Percentiles rank a stretch among this genome's conserved stretches.
Conservation (phyloP, 2,797 vertebrate species). For the Sandelia bainsii region DNA sequence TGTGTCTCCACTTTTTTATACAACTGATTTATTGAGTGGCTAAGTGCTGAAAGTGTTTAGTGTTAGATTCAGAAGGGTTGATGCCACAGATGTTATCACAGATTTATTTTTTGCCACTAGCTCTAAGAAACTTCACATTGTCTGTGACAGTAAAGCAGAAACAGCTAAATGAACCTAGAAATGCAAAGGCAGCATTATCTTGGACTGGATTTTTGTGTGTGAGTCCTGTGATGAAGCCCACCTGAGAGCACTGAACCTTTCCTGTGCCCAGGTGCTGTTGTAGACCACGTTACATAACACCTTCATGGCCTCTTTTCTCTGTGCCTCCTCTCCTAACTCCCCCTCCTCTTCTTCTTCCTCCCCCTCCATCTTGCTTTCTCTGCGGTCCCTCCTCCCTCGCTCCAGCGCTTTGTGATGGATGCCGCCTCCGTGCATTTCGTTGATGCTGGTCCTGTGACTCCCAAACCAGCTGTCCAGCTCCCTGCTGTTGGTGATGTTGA, state of each 20-base stretch:
- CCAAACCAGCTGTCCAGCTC: slow-evolving; percentile 58
- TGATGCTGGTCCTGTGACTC: slow-evolving; percentile 65
- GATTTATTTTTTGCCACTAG: not conserved
- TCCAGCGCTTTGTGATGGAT: slow-evolving; percentile 65
- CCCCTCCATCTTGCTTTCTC: slow-evolving; percentile 72
- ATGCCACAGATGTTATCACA: not conserved
- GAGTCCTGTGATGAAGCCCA: slow-evolving; percentile 32
- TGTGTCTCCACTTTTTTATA: slow-evolving; percentile 1
- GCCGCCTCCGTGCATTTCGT: slow-evolving; percentile 53
- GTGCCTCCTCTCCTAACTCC: slow-evolving; percentile 73
- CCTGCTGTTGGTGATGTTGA: slow-evolving; percentile 45
- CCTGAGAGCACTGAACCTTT: slow-evolving; percentile 83
- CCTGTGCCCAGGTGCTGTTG: slow-evolving; percentile 87
- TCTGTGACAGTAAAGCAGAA: not conserved
- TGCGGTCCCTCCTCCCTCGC: slow-evolving; percentile 74
- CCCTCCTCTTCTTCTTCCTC: slow-evolving; percentile 68
- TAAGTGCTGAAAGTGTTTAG: not conserved
- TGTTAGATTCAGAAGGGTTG: not conserved
- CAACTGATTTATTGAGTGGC: not conserved
- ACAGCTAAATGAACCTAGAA: not conserved
- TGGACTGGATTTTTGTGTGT: not conserved
- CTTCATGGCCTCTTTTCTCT: slow-evolving; percentile 86
- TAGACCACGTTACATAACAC: slow-evolving; percentile 86
- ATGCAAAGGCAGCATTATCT: not conserved
- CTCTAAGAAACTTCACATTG: not conserved